A percentile compares a stretch with the other conserved stretches of the same genome.
Conservation (phyloP, 1,140 invertebrate genomes). For the Drosophila chauvacae region DNA sequence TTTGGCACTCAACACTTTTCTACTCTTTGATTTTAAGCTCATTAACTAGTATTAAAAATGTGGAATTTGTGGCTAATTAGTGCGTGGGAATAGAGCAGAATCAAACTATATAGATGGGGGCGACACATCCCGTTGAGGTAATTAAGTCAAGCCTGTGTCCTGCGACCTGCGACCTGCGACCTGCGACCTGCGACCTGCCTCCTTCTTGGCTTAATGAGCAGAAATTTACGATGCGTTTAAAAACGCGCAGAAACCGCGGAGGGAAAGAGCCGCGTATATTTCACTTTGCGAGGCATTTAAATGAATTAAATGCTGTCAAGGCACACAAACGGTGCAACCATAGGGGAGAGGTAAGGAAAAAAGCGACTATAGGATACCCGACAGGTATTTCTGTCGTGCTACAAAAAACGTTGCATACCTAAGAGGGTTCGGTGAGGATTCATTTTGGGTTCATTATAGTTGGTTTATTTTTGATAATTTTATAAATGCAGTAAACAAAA, state of each 20-base stretch:
- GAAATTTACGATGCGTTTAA: slow-evolving; percentile 55
- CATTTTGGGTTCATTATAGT: background rate
- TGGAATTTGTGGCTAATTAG: slow-evolving; percentile 33
- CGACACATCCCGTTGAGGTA: slow-evolving; percentile 11
- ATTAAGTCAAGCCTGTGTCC: slow-evolving; percentile 22
- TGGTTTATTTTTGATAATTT: no score
- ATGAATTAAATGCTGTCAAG: slow-evolving; percentile 61
- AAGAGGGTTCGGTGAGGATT: background rate
- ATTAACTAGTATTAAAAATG: slow-evolving; percentile 21
- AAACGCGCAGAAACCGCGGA: slow-evolving; percentile 28
- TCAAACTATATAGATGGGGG: slow-evolving; percentile 12
- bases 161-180: background rate
- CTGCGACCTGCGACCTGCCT: background rate
- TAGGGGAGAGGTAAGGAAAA: background rate
- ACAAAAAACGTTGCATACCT: background rate
- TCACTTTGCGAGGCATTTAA: slow-evolving; percentile 59
- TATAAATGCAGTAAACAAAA: background rate
- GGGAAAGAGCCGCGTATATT: slow-evolving; percentile 31
- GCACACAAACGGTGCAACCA: slow-evolving; percentile 6
- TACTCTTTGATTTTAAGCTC: slow-evolving; percentile 8
- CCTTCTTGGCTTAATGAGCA: slow-evolving; percentile 47
- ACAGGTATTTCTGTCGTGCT: no score
- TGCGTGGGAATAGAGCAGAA: background rate
- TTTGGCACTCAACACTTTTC: background rate
- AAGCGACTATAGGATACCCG: background rate